Evolutionary conservation across 2,113 vertebrate species (phyloP), one percentile per base, ranked within the genome.

Genomic region (Rostratula benghalensis): DNA sequence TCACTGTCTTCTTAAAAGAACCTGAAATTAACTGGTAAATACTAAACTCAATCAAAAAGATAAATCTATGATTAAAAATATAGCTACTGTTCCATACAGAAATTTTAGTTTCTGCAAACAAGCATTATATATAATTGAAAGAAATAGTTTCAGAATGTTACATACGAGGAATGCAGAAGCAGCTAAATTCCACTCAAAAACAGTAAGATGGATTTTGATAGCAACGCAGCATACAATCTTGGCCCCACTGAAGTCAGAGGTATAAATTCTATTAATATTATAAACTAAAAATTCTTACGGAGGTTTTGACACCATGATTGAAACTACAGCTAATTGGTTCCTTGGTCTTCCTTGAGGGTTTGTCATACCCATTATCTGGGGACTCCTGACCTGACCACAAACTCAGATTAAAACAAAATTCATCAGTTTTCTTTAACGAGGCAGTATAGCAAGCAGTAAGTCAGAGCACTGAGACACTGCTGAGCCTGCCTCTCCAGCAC

Each of bases 1-100:
- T 65, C 18, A 69, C 16, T 74, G 41, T 74, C 82, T 88, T 95
- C 75, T 69, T 86, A 93, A 89, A 65, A 67, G 65, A 89, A 90
- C 24, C 27, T 93, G 63, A 53, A 95, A 93, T 97, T 93, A 88
- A 50, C 87, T 89, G 74, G 73, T 96, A 94, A 93, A 94, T 71
- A 87, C 82, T 73, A 83, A 95, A 89, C 31, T n/a, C 37, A 75
- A 79, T 43, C 39, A 16, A 57, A 56, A 89, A 93, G 41, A 92
- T 77, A 92, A 84, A 89, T 73, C 28, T 56, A 37, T 68, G 11
- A 87, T 87, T 86, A 90, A 78, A 74, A 19, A 69, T 77, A 53
- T 3, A 68, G 85, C 51, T 90, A 54, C 41, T 15, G 39, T 74
- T 91, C 43, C 19, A 41, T 68, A 33, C 14, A 90, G 13, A 82